Evolutionary conservation across 53 echinoderm and acorn worm genomes (phyloP).

Genomic region (Paracentrotus lividus): DNA sequence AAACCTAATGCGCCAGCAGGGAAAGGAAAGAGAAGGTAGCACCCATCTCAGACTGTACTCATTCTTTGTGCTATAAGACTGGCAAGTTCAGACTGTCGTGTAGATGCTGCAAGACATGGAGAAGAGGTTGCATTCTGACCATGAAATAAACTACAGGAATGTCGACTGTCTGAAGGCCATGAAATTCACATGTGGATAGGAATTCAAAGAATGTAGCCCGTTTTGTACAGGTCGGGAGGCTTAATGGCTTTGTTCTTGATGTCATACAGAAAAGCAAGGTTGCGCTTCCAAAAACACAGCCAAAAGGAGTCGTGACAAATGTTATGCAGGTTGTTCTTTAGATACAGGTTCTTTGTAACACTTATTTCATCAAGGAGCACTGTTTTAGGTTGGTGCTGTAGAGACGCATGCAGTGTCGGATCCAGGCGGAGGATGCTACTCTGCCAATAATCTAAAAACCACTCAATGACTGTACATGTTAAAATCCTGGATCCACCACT

Average conservation of each 20-base stretch:
- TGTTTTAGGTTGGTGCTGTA: too few species aligned
- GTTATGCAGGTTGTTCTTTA: too few species aligned
- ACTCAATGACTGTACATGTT: too few species aligned
- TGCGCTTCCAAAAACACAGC: not conserved
- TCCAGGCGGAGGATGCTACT: too few species aligned
- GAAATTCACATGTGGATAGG: not conserved
- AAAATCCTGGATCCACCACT: too few species aligned
- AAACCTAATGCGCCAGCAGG: conserved; percentile 67
- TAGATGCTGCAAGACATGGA: not conserved
- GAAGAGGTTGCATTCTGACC: not conserved
- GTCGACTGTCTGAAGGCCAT: not conserved
- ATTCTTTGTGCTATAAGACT: not conserved
- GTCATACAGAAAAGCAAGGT: not conserved
- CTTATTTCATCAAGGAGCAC: too few species aligned
- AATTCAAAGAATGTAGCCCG: not conserved
- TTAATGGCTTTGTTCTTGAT: not conserved
- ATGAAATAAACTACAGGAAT: not conserved
- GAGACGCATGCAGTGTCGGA: too few species aligned
- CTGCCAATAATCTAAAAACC: too few species aligned
- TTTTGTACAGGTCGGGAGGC: not conserved
- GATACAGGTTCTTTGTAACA: too few species aligned
- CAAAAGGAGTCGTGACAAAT: too few species aligned
- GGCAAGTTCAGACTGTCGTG: not conserved
- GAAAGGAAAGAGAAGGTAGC: conserved; percentile 89
- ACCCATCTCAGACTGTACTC: not conserved